Percentiles rank a stretch among this genome's conserved stretches.
These are phyloP conservation scores for Tipula vernalis DNA, from an alignment of 2,888 invertebrate genomes.

Conservation along the genomic window DNA sequence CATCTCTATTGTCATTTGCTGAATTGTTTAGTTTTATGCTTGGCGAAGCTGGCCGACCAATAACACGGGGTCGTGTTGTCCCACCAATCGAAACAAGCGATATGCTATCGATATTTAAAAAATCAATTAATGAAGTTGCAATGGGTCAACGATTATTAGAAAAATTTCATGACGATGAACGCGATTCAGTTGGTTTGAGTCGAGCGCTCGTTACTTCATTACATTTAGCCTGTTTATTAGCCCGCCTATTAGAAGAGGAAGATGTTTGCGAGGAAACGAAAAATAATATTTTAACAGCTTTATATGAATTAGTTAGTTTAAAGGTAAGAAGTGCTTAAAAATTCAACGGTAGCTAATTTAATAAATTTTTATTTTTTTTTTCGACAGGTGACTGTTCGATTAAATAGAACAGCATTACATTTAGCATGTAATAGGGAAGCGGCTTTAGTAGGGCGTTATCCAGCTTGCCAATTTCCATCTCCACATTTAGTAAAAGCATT, in stretches of 20 bases:
- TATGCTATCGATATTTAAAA: conserved; percentile 68
- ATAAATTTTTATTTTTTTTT: background rate
- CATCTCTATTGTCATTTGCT: conserved; percentile 85
- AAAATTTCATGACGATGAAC: conserved; percentile 47
- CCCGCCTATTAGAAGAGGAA: conserved; percentile 48
- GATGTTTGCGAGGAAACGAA: conserved; percentile 39
- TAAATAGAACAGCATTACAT: conserved; percentile 62
- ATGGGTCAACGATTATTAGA: conserved; percentile 48
- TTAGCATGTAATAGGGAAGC: conserved; percentile 73
- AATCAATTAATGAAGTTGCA: conserved; percentile 66
- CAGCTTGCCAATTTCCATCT: conserved; percentile 58
- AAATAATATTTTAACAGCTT: conserved; percentile 51
- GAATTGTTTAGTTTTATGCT: conserved; percentile 93
- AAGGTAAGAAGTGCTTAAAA: conserved; percentile 34
- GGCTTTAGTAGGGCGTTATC: conserved; percentile 51
- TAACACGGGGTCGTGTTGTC: conserved; percentile 55
- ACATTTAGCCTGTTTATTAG: conserved; percentile 68
- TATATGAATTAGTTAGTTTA: conserved; percentile 65
- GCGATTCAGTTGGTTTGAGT: conserved; percentile 62
- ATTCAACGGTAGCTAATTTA: background rate
- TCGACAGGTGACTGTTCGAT: conserved; percentile 41
- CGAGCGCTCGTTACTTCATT: conserved; percentile 75
- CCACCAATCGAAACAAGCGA: conserved; percentile 72
- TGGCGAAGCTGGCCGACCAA: conserved; percentile 65
- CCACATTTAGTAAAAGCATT: conserved; percentile 57